Base-by-base conservation (phyloP, 1,140 invertebrate genomes). In the Hormaphis cornu region DNA sequence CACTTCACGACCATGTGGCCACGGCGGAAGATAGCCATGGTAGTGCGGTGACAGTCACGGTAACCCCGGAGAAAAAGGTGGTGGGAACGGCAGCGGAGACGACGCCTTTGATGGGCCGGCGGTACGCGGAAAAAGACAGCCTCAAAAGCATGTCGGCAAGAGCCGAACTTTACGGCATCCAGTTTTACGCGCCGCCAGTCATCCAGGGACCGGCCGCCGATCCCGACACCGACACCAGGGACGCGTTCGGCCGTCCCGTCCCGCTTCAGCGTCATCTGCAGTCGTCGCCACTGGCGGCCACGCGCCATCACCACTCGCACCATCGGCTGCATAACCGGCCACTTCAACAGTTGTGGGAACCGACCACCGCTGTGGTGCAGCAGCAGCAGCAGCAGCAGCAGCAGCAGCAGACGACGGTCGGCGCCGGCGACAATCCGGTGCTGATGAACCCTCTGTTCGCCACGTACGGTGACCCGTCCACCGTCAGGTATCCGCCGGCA, bases 121-220 rank as follows among this genome's bases (percentile, higher is more conserved):
- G 42, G 40, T 18, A 48, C 59, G 59, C 42, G 6, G 42, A n/a
- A n/a, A n/a, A n/a, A n/a, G n/a, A 63, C 24, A 63, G n/a, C 59
- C 7, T 20, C n/a, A 28, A 33, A 0, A 63, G 59, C 18, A 63
- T 63, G 59, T 46, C 59, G 18, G 16, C 42, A 3, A 48, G 33
- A 5, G 6, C n/a, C 22, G n/a, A 46, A 3, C 33, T 12, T 3
- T 63, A 61, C 59, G 59, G 59, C 10, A 28, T 63, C 10, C 40
- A 48, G 5, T 63, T 35, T 16, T 63, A 63, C 28, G 26, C 44
- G 16, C 59, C 59, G 6, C 59, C 59, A 14, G 18, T 63, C 24
- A 22, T 63, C 1, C 59, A 63, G 10, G 24, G 24, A 40, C 16
- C 42, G 16, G 16, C 18, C 42, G 26, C 9, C 53, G 35, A 22